Evolutionary conservation across 2,113 vertebrate genomes (phyloP), one percentile per base, ranked within the genome.

Genomic region (Chelonoidis abingdonii): DNA sequence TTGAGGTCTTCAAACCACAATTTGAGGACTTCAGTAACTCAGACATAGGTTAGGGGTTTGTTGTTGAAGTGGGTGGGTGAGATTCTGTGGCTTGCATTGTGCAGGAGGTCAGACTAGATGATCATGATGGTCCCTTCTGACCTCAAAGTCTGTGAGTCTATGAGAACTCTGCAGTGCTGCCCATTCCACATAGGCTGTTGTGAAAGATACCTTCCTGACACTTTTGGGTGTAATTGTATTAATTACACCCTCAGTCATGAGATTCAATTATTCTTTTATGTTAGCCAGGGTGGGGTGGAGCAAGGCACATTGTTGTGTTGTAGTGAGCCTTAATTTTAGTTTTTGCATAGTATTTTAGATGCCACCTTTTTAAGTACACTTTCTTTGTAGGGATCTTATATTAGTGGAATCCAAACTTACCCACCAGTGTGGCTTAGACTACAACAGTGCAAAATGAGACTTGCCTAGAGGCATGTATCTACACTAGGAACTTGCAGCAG

Each of bases 401-500:
- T 94, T 96, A 75, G 16, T 57, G 35, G 25, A 25, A 41, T 13
- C n/a, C 87, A 59, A 86, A 62, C 47, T 85, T 31, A 56, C 2
- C 56, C 76, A 25, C 56, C 56, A 57, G 56, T 57, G 56, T 54
- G 53, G 22, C 53, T 59, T 59, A 29, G 29, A 62, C 12, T 31
- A 62, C 59, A 62, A 10, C 29, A 62, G 59, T 31, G 12, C 59
- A 62, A 27, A 31, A 35, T 35, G 62, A 65, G 62, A 21, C 35
- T n/a, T 59, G 27, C 27, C 25, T 12, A 59, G 57, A 29, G 57
- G 25, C 25, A 59, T 59, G 53, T 54, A 54, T 54, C 10, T 59
- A 59, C 57, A 59, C 25, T 59, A 59, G 57, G 2, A 47, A 14
- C 9, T 49, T 85, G 0, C 0, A 2, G 1, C 0, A 24, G 52